Conservation (phyloP, 2,113 vertebrate species). For the Albula glossodonta region DNA sequence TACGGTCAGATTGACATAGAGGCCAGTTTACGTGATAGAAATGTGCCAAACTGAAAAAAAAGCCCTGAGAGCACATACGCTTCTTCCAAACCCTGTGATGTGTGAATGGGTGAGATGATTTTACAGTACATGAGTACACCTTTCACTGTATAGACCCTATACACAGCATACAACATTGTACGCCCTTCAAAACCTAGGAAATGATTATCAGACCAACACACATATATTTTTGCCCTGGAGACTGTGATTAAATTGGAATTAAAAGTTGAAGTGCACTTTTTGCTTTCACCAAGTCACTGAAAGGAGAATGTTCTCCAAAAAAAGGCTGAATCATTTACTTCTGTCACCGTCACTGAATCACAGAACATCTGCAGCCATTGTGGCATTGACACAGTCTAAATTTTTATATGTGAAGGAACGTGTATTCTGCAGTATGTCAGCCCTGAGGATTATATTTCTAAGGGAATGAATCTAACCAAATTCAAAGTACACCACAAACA, state of each 20-base stretch:
- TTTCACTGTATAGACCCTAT: constrained; percentile 20
- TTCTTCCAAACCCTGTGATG: constrained; percentile 53
- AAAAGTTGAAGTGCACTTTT: constrained; percentile 28
- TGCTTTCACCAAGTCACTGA: neutral
- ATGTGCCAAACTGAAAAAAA: neutral
- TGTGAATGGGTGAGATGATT: constrained; percentile 48
- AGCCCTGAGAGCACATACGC: neutral
- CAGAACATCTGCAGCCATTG: neutral
- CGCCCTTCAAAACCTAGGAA: constrained; percentile 32
- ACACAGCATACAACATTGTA: neutral
- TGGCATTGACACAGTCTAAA: neutral
- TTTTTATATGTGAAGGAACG: neutral
- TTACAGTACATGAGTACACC: constrained; percentile 56
- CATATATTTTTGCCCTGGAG: constrained; percentile 39
- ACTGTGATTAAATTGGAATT: constrained; percentile 50
- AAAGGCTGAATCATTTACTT: neutral
- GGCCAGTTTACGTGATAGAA: neutral
- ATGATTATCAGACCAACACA: constrained; percentile 51
- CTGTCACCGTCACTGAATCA: neutral
- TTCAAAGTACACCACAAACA: neutral
- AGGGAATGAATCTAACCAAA: neutral
- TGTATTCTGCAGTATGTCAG: neutral
- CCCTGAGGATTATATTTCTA: neutral
- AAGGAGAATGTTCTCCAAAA: neutral
- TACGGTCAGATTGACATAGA: neutral